Evolutionary conservation across 2,888 invertebrate genomes (phyloP).

Genomic region (Abrostola tripartita): DNA sequence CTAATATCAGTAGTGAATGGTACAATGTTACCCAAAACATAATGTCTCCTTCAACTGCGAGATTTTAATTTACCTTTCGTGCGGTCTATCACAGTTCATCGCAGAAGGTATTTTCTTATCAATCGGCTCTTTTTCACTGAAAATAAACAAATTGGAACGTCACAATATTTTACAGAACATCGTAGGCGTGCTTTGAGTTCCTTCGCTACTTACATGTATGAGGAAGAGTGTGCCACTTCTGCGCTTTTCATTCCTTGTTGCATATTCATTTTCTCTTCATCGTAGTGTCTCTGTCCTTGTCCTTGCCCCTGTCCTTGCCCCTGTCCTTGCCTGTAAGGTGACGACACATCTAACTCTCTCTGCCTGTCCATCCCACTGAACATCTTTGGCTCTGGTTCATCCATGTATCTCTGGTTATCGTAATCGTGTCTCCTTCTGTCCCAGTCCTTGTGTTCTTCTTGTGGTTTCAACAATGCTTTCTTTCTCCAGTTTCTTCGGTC

Average conservation of each 20-base stretch:
- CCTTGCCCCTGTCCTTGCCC: conserved; percentile 61
- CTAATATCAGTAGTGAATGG: background rate
- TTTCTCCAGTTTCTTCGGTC: conserved; percentile 81
- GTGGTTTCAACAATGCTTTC: conserved; percentile 70
- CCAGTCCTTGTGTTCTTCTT: conserved; percentile 74
- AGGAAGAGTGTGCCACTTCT: conserved; percentile 64
- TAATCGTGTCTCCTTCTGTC: conserved; percentile 72
- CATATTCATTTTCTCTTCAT: conserved; percentile 67
- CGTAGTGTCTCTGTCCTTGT: conserved; percentile 61
- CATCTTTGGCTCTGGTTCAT: conserved; percentile 69
- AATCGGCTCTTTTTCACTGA: conserved; percentile 72
- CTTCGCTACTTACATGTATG: conserved; percentile 56
- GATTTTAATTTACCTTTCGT: conserved; percentile 72
- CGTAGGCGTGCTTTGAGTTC: background rate
- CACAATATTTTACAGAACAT: conserved; percentile 2
- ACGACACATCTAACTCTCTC: conserved; percentile 47
- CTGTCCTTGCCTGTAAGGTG: conserved; percentile 59
- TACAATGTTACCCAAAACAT: background rate
- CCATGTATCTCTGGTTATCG: conserved; percentile 69
- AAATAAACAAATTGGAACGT: conserved; percentile 40
- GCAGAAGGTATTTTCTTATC: conserved; percentile 70
- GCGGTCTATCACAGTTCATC: conserved; percentile 78
- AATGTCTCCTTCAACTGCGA: background rate
- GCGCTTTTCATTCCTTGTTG: conserved; percentile 65
- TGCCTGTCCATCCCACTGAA: conserved; percentile 63